Percentiles rank a stretch among this genome's conserved stretches.
Evolutionary conservation across 30 jellyfish, hydroid and myxozoan species (phyloP).

Genomic region (Hydractinia echinata): DNA sequence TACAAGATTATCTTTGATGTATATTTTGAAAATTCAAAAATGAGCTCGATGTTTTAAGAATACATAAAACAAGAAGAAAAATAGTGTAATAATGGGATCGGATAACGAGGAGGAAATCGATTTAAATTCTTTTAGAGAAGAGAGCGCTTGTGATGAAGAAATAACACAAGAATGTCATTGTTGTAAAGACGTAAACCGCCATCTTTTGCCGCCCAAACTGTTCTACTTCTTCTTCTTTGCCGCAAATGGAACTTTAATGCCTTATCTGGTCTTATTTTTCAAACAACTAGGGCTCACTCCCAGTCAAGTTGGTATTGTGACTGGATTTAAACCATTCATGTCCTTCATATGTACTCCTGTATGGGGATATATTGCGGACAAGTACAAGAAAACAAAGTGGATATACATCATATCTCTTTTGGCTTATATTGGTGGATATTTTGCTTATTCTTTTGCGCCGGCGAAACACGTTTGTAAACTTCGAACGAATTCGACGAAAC

Average conservation of each 20-base stretch:
- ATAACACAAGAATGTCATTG: conserved; percentile 25
- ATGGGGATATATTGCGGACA: conserved; percentile 94
- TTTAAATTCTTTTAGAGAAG: background rate
- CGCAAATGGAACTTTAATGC: conserved; percentile 86
- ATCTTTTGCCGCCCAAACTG: conserved; percentile 59
- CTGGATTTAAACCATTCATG: conserved; percentile 89
- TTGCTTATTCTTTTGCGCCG: conserved; percentile 78
- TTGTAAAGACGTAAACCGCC: conserved; percentile 59
- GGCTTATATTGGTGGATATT: conserved; percentile 83
- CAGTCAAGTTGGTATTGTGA: conserved; percentile 86
- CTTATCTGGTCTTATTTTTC: conserved; percentile 68
- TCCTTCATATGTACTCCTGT: conserved; percentile 80
- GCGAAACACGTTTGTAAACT: conserved; percentile 77
- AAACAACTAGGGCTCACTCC: conserved; percentile 78
- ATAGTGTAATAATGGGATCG: too few relatives aligned
- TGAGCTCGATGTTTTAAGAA: too few relatives aligned
- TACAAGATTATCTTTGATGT: too few relatives aligned
- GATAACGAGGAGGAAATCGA: background rate
- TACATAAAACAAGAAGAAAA: too few relatives aligned
- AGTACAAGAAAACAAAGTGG: conserved; percentile 62
- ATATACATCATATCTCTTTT: conserved; percentile 59
- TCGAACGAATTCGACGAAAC: conserved; percentile 73
- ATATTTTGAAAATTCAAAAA: too few relatives aligned
- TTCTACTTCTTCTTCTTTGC: conserved; percentile 87
- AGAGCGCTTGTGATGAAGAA: conserved; percentile 6